Evolutionary conservation across 2,888 invertebrate genomes (phyloP), one percentile per base, ranked within the genome.

Genomic region (Lasius fuliginosus): DNA sequence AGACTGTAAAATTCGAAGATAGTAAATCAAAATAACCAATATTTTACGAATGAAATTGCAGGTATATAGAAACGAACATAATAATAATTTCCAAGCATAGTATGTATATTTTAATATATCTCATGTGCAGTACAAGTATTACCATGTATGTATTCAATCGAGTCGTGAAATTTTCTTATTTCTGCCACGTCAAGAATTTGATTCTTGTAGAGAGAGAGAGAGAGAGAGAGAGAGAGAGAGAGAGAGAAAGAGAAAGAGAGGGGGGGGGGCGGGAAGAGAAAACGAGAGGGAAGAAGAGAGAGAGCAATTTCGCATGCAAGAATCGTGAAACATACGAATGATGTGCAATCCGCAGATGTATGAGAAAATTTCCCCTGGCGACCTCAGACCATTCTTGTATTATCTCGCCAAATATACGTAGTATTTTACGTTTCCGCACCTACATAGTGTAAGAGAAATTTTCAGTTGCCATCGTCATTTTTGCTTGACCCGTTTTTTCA

Each of bases 331-430:
- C 53, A 40, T 77, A 77, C 69, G 77, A 77, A 77, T 77, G 77
- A 68, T 33, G 67, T 64, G 64, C 79, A 42, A 76, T 60, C 56
- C 60, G 46, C n/a, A n/a, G 68, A 83, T 62, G 81, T 49, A 49
- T 42, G 64, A 60, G 79, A 69, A 56, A 82, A 83, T 83, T 76
- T 76, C 82, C 82, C 82, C 30, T 64, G 82, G 56, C 82, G 82
- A 75, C 40, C 49, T 65, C 40, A 53, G 73, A 62, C 62, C 36
- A 30, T 64, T 42, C 23, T 46, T 71, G 49, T 49, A 67, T 77
- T 49, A 58, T 77, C 83, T 77, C 30, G 11, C 73, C 64, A 46
- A 58, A 83, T 83, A 77, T 58, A 67, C 27, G 58, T 60, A 79
- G 36, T 36, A 12, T n/a, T 46, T 79, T 56, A 73, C 40, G 18